These are phyloP conservation scores for Cylas formicarius DNA, from an alignment of 1,140 invertebrate species.

Conservation along the genomic window DNA sequence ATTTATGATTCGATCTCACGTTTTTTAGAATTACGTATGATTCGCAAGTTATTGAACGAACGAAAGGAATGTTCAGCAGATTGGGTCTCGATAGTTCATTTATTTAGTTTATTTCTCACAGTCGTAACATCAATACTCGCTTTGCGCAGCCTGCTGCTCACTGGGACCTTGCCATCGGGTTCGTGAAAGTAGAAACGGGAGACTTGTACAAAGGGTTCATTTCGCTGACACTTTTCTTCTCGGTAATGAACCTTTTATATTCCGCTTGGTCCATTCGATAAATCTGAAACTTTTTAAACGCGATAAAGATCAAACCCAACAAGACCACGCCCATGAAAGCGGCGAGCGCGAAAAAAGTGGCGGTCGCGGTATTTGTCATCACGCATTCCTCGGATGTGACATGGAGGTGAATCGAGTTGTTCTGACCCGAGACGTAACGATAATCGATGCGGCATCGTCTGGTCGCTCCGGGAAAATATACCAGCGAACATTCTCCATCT, in stretches of 20 bases:
- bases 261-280: constrained; percentile 19
- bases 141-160: too few relatives aligned
- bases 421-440: constrained; percentile 9
- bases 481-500: constrained; percentile 9
- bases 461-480: constrained; percentile 6
- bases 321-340: constrained; percentile 10
- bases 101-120: constrained; percentile 5
- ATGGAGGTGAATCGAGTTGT: constrained; percentile 8
- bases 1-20: too few relatives aligned
- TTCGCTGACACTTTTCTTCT: constrained; percentile 1
- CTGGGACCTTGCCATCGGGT: constrained; percentile 22
- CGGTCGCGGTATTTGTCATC: not conserved
- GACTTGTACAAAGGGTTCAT: constrained; percentile 24
- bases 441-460: constrained; percentile 9
- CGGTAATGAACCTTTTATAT: constrained; percentile 19
- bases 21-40: too few relatives aligned
- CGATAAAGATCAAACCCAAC: constrained; percentile 11
- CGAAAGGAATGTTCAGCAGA: not conserved
- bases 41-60: too few relatives aligned
- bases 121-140: too few relatives aligned
- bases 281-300: constrained; percentile 14
- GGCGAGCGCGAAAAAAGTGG: too few relatives aligned
- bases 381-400: constrained; percentile 5
- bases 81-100: not conserved
- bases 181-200: constrained; percentile 16